Evolutionary conservation across 2,888 invertebrate species (phyloP), one percentile per base, ranked within the genome.

Genomic region (Hypomecis punctinalis): DNA sequence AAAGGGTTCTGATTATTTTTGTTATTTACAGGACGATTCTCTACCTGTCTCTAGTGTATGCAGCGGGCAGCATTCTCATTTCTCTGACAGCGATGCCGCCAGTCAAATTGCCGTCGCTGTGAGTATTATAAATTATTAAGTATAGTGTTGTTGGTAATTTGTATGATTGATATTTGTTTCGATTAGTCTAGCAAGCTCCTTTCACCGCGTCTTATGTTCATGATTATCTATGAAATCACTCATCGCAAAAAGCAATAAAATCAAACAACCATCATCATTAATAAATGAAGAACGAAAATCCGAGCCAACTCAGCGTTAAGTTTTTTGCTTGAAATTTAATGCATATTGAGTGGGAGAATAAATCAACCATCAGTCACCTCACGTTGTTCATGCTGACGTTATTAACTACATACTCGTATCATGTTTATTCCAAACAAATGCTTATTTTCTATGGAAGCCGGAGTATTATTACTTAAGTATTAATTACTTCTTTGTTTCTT

Each of bases 1-100:
- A 7, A 8, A n/a, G n/a, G n/a, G n/a, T n/a, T n/a, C 40, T 7
- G 10, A 8, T 40, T 51, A 11, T 36, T 35, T 7, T 36, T 10
- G 54, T 68, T 70, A 59, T 72, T 92, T 91, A 58, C 88, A 94
- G 94, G 72, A 98, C 98, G 0, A 99, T 99, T 73, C 89, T 99
- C 42, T 98, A 96, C 86, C 89, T 99, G 13, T 99, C 98, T 5
- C 89, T 98, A 46, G 94, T 99, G 23, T 99, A 99, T 82, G 96
- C 97, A 0, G 59, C 94, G 5, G 99, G 99, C n/a, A 97, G 96
- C 76, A 85, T 96, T 8, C 85, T 98, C 6, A 93, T 99, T 72
- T 94, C 98, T 0, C 69, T 95, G 4, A 94, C 96, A 0, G 95
- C 96, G 0, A 94, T 96, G 71, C 95, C 95, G 0, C 89, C 94